Evolutionary conservation across 2,888 invertebrate genomes (phyloP).

Genomic region (Eilema griseolum): DNA sequence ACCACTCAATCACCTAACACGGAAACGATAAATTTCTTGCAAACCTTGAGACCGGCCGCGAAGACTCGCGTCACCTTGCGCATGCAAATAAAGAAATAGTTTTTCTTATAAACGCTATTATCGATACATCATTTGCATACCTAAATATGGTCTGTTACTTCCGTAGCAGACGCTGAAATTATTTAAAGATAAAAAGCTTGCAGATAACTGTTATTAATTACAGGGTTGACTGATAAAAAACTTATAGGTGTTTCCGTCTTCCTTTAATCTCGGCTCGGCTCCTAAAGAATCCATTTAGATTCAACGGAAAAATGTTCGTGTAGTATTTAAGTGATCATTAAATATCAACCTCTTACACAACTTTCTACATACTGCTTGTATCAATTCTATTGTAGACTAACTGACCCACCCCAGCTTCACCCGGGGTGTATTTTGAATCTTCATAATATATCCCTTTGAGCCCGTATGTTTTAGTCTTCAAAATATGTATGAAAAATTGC

Average conservation of each 20-base stretch:
- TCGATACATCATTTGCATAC: constrained; percentile 34
- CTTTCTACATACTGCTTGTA: too few species aligned
- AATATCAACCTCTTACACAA: too few species aligned
- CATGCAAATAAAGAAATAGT: constrained; percentile 48
- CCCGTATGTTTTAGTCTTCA: too few species aligned
- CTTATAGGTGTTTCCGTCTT: neutral
- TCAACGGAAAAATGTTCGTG: too few species aligned
- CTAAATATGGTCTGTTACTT: constrained; percentile 1
- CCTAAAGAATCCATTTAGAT: too few species aligned
- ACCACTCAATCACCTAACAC: constrained; percentile 9
- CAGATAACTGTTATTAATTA: neutral
- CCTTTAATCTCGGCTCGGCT: too few species aligned
- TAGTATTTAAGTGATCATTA: too few species aligned
- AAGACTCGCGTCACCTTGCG: constrained; percentile 29
- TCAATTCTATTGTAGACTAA: too few species aligned
- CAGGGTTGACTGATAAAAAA: neutral
- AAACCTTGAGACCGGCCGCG: constrained; percentile 39
- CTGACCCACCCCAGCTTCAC: too few species aligned
- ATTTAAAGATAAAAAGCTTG: neutral
- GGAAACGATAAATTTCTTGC: constrained; percentile 39
- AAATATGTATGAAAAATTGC: too few species aligned
- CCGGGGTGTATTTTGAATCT: too few species aligned
- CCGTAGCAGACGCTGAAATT: constrained; percentile 1
- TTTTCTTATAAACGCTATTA: constrained; percentile 25
- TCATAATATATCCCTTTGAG: too few species aligned